A percentile compares a stretch with the other conserved stretches of the same genome.
Evolutionary conservation across 2,888 invertebrate species (phyloP).

Genomic region (Ornithoptera alexandrae): DNA sequence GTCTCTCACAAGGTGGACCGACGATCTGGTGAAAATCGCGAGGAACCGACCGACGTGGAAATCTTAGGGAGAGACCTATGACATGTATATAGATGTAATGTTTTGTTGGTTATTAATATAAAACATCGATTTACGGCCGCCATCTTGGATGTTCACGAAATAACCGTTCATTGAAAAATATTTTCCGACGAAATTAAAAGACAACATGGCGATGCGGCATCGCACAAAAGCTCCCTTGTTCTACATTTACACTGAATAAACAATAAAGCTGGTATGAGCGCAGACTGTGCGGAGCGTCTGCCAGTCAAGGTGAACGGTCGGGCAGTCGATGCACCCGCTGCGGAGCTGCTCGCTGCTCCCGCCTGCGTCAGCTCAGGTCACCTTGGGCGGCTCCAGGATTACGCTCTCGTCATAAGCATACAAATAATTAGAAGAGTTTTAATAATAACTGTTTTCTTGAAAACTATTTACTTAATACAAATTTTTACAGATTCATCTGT

Average conservation of each 20-base stretch:
- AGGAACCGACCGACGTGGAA: too few relatives aligned
- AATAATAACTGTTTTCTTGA: too few relatives aligned
- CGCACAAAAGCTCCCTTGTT: slow-evolving; percentile 4
- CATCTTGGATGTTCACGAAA: background rate
- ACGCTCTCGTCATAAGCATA: background rate
- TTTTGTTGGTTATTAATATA: background rate
- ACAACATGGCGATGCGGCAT: slow-evolving; percentile 1
- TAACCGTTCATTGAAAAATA: slow-evolving; percentile 6
- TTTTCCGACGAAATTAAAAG: slow-evolving; percentile 10
- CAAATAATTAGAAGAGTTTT: background rate
- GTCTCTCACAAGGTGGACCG: too few relatives aligned
- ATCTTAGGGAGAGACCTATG: too few relatives aligned
- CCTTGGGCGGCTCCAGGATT: slow-evolving; percentile 11
- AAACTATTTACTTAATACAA: too few relatives aligned
- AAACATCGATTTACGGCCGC: background rate
- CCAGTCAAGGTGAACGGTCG: slow-evolving; percentile 26
- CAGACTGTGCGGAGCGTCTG: slow-evolving; percentile 18
- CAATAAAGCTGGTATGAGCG: slow-evolving; percentile 9
- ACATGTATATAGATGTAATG: too few relatives aligned
- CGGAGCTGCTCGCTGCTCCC: slow-evolving; percentile 2
- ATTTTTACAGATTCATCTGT: too few relatives aligned
- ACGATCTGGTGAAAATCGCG: too few relatives aligned
- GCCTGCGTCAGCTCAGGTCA: slow-evolving; percentile 11
- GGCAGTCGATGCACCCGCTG: slow-evolving; percentile 24
- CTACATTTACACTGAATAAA: slow-evolving; percentile 18